Percentiles rank a stretch among this genome's conserved stretches.
phyloP scores from a whole-genome alignment of 92 coral and sea anemone species.

The Epizoanthus rinbou region DNA sequence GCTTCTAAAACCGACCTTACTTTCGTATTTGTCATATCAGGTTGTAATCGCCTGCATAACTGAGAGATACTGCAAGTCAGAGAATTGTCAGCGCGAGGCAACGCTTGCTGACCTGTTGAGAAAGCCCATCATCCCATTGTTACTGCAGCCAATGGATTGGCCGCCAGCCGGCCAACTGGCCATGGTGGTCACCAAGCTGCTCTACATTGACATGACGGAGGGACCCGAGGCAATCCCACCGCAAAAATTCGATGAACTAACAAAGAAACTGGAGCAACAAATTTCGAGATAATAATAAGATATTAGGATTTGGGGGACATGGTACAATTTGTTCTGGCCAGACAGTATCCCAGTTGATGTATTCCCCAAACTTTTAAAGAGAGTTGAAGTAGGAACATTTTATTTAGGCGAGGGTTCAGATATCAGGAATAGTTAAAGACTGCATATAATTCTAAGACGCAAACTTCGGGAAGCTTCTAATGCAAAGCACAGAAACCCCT shows the following conservation, averaged over 20 bases:
- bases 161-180: conserved; percentile 62
- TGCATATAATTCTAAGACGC: too few species aligned
- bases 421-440: too few species aligned
- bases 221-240: background rate
- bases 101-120: conserved; percentile 81
- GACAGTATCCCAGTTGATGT: too few species aligned
- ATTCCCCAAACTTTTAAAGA: too few species aligned
- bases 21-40: conserved; percentile 35
- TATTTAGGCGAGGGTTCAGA: too few species aligned
- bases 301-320: too few species aligned
- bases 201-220: background rate
- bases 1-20: too few species aligned
- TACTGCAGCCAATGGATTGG: conserved; percentile 82
- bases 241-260: conserved; percentile 15
- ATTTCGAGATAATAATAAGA: conserved; percentile 7
- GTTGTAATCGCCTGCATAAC: conserved; percentile 84
- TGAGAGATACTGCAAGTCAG: conserved; percentile 73
- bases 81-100: conserved; percentile 89
- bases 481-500: too few species aligned
- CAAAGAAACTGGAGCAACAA: conserved; percentile 22
- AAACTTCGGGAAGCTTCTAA: too few species aligned
- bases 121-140: conserved; percentile 83
- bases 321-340: too few species aligned
- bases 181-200: background rate
- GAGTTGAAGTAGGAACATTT: too few species aligned